Percentiles rank a stretch among this genome's conserved stretches.
Evolutionary conservation across 1,140 invertebrate genomes (phyloP).

Genomic region (Lepeophtheirus salmonis): DNA sequence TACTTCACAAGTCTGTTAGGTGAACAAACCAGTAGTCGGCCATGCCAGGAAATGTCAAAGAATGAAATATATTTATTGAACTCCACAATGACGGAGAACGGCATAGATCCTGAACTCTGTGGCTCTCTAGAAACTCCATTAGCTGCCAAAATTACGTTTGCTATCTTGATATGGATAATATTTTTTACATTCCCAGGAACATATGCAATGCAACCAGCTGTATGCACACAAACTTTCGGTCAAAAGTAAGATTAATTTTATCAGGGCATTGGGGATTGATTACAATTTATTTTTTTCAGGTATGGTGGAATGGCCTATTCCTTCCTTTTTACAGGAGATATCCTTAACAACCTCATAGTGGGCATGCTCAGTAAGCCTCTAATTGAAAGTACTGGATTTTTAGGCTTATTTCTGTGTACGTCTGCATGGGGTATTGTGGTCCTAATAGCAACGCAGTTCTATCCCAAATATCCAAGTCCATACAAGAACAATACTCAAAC

Average conservation of each 20-base stretch:
- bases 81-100: background rate
- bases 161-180: background rate
- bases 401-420: constrained; percentile 2
- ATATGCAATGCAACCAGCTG: background rate
- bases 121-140: background rate
- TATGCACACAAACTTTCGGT: background rate
- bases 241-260: background rate
- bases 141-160: background rate
- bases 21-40: background rate
- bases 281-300: background rate
- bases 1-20: background rate
- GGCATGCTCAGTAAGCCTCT: constrained; percentile 4
- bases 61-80: too few relatives aligned
- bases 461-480: constrained; percentile 5
- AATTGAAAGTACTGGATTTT: background rate
- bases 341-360: constrained; percentile 17
- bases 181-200: constrained; percentile 10
- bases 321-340: constrained; percentile 21
- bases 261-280: background rate
- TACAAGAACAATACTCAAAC: too few relatives aligned
- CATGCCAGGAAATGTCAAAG: background rate
- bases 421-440: constrained; percentile 1
- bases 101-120: background rate
- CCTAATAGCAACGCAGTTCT: background rate
- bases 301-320: constrained; percentile 22